Conservation (phyloP, 2,888 invertebrate genomes). For the Dromius quadrimaculatus region DNA sequence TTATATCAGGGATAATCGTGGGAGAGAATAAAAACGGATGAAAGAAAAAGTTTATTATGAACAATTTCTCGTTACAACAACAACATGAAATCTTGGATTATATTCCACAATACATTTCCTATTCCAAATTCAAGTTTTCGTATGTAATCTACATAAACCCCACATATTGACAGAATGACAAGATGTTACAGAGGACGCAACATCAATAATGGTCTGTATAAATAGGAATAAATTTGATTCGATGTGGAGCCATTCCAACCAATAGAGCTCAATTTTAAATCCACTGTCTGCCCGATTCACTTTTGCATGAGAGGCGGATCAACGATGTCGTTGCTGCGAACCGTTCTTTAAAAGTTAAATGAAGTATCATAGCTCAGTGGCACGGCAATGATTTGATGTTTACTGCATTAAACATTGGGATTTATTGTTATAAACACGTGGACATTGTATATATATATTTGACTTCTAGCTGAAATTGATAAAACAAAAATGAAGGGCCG, state of each 20-base stretch:
- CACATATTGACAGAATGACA: constrained; percentile 24
- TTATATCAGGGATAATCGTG: constrained; percentile 38
- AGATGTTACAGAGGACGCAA: constrained; percentile 21
- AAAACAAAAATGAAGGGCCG: too few relatives aligned
- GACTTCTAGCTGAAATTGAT: too few relatives aligned
- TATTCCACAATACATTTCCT: not conserved
- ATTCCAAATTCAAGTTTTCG: not conserved
- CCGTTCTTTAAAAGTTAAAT: constrained; percentile 36
- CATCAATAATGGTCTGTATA: constrained; percentile 35
- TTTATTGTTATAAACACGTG: constrained; percentile 26
- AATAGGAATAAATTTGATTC: constrained; percentile 34
- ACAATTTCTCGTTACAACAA: too few relatives aligned
- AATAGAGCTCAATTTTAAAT: not conserved
- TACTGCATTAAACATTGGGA: constrained; percentile 25
- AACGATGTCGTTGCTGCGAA: not conserved
- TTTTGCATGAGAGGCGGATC: constrained; percentile 40
- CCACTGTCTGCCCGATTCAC: not conserved
- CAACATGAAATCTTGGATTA: too few relatives aligned
- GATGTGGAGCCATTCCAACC: constrained; percentile 3
- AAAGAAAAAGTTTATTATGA: not conserved
- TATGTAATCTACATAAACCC: constrained; percentile 13
- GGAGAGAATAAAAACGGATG: not conserved
- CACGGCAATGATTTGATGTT: constrained; percentile 36
- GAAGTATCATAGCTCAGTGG: constrained; percentile 28
- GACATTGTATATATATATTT: too few relatives aligned